Base-by-base conservation (phyloP, 2,113 vertebrate species). In the Rhinopomastus cyanomelas region DNA sequence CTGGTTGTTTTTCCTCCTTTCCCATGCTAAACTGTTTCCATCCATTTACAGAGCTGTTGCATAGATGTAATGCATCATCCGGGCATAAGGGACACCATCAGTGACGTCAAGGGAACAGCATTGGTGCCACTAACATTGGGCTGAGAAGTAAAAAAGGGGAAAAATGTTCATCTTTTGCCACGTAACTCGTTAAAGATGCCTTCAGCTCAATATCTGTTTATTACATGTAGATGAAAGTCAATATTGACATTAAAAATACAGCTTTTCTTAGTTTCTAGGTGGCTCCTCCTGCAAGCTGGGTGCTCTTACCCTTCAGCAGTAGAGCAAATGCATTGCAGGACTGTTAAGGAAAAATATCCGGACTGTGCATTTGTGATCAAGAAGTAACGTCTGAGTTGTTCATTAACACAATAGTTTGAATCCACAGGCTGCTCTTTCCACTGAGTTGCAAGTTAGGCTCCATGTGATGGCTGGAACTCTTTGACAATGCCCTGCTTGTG, bases 331-430 rank as follows among this genome's bases (percentile, higher is more conserved):
- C 53, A 51, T 16, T 61, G 53, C 49, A 74, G 74, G 59, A 88
- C 76, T 86, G 36, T 61, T 52, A 30, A 61, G 46, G 73, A 44
- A 37, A 55, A 53, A 46, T 57, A 1, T 39, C 22, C 62, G 15
- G 52, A 1, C 15, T 75, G 77, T 52, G 37, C 52, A 8, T 94
- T 90, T 0, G 5, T 93, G 83, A 79, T 62, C 29, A 11, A 42
- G 29, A 84, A 85, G 55, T 71, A 86, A 29, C 77, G 73, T 49
- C 52, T 15, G 21, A 94, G 81, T 91, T 90, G 74, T 94, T 95
- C 55, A 66, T 88, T 90, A 83, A 59, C 65, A 81, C 69, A 78
- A 13, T 29, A 59, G 61, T 81, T 78, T 75, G 73, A 88, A 81
- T 86, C 80, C 55, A 92, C 55, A 73, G 66, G 73, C 83, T 88